Percentiles rank a stretch among this genome's conserved stretches.
These are phyloP conservation scores for Ennomos fuscantarius DNA, from an alignment of 2,888 invertebrate genomes.

Conservation along the genomic window DNA sequence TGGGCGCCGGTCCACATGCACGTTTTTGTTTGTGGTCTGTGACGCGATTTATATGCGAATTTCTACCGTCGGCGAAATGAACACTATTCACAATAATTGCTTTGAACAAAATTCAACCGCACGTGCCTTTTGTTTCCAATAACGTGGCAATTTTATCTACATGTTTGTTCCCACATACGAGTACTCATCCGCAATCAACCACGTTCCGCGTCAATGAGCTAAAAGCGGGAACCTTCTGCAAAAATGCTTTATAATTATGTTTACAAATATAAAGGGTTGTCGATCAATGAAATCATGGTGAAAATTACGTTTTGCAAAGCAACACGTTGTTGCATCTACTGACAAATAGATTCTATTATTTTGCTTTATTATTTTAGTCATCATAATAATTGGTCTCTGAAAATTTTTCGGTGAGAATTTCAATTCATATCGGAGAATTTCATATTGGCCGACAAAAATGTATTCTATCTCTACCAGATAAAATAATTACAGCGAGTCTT, in stretches of 20 bases:
- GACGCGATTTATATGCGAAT: constrained; percentile 84
- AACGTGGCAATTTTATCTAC: constrained; percentile 13
- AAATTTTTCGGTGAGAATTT: too few species aligned
- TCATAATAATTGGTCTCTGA: too few species aligned
- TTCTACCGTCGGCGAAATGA: constrained; percentile 83
- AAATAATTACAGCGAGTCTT: too few species aligned
- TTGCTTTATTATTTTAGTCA: too few species aligned
- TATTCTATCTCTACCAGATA: too few species aligned
- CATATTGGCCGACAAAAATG: too few species aligned
- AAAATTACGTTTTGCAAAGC: too few species aligned
- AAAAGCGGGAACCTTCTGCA: not conserved
- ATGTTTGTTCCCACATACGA: not conserved
- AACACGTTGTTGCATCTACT: too few species aligned
- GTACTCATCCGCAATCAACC: constrained; percentile 6
- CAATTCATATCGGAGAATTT: too few species aligned
- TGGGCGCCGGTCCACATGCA: constrained; percentile 84
- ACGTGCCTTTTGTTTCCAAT: constrained; percentile 66
- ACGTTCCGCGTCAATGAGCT: constrained; percentile 2
- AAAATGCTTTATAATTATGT: constrained; percentile 1
- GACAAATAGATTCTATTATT: too few species aligned
- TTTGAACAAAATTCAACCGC: constrained; percentile 76
- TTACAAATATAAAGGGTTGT: not conserved
- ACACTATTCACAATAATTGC: constrained; percentile 84
- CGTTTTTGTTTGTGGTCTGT: constrained; percentile 85
- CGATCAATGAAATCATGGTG: not conserved